phyloP scores from a whole-genome alignment of 2,888 invertebrate genomes.

The Strigamia maritima region DNA sequence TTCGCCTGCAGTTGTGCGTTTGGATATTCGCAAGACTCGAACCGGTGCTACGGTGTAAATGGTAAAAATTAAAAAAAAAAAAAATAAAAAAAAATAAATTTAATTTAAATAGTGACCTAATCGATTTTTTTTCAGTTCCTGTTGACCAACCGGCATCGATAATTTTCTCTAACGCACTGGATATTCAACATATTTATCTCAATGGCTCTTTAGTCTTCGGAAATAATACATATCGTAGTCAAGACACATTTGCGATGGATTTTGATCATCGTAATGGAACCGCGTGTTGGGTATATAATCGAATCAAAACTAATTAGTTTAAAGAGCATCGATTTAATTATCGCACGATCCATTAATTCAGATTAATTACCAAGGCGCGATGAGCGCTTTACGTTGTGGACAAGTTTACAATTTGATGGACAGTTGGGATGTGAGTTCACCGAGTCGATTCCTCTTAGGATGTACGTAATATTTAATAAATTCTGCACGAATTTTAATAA shows the following conservation, averaged over 20 bases:
- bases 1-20: slow-evolving; percentile 20
- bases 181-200: slow-evolving; percentile 62
- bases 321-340: not conserved
- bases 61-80: slow-evolving; percentile 59
- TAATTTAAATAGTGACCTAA: too few species aligned
- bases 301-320: not conserved
- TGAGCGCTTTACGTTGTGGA: slow-evolving; percentile 61
- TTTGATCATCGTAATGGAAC: slow-evolving; percentile 67
- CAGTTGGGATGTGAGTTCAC: slow-evolving; percentile 61
- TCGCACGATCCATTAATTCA: not conserved
- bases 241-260: slow-evolving; percentile 55
- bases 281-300: slow-evolving; percentile 67
- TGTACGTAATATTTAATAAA: slow-evolving; percentile 61
- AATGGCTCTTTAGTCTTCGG: slow-evolving; percentile 55
- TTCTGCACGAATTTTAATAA: not conserved
- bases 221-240: slow-evolving; percentile 51
- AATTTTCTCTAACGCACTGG: slow-evolving; percentile 65
- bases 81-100: too few species aligned
- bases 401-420: slow-evolving; percentile 63
- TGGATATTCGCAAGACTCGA: slow-evolving; percentile 52
- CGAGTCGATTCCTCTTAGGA: slow-evolving; percentile 63
- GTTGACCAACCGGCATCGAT: slow-evolving; percentile 62
- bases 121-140: slow-evolving; percentile 59
- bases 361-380: slow-evolving; percentile 37
- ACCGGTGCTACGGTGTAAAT: slow-evolving; percentile 65